Base-by-base conservation (phyloP, 2,888 invertebrate species). In the Plagodis dolabraria region DNA sequence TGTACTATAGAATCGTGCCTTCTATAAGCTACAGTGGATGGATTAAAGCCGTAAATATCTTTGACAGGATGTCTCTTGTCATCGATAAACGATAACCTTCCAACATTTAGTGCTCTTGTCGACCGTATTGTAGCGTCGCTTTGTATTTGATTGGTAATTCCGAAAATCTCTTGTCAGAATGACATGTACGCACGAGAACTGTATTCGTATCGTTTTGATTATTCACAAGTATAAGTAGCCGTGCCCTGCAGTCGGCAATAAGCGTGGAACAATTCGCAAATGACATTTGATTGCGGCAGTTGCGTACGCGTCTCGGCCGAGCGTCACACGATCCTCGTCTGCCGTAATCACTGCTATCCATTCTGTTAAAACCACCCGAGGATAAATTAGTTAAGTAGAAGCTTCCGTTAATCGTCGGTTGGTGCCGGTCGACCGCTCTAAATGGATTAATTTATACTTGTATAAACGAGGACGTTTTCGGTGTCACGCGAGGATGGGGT, bases 361-460 rank as follows among this genome's bases (percentile, higher is more conserved):
- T 93, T 92, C 92, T 90, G 92, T 93, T 93, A 93, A 93, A 93
- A 93, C 92, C 88, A 91, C 91, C 92, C 91, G 89, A 87, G 89
- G 83, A 87, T 93, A 93, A 93, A 93, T 93, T 92, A 93, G 92
- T 93, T 93, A 93, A 93, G 92, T 93, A 93, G 93, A 89, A 87
- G 89, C 89, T 93, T 93, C 93, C 93, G 93, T 89, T 93, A 93
- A 93, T 93, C 93, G 93, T 85, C 90, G 83, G 84, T 82, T 85
- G 86, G 85, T 87, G 86, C 82, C 87, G 87, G 87, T 83, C 84
- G 89, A 79, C 75, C 85, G 88, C 75, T 88, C 87, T 91, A 93
- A 93, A 93, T 93, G 93, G 93, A 93, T 93, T 93, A 93, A 93
- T 93, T 93, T 93, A 93, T 93, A 93, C 92, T 89, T 92, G 77